These are phyloP conservation scores for Nothoprocta pentlandii DNA, from an alignment of 2,113 vertebrate species.

Conservation along the genomic window DNA sequence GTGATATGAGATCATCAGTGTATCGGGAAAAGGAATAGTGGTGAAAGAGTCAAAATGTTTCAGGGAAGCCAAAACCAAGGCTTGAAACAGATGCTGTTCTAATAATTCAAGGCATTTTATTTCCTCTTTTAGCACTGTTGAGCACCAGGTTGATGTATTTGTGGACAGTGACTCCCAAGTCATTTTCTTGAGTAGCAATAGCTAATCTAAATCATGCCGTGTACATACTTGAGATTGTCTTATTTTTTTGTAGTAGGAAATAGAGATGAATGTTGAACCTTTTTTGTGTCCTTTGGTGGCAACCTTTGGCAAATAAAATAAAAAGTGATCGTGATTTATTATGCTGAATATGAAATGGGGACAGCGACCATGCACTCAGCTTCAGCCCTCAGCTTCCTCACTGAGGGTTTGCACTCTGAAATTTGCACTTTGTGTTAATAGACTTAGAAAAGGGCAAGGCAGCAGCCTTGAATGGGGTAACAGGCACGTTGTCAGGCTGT, in stretches of 20 bases:
- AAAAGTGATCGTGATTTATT: not conserved
- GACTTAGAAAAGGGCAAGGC: not conserved
- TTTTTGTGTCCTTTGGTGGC: no score
- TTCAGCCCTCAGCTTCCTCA: not conserved
- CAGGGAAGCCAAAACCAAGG: not conserved
- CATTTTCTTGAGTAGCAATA: no score
- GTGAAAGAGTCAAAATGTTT: not conserved
- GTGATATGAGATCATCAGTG: not conserved
- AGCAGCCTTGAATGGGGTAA: not conserved
- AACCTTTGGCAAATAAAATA: not conserved
- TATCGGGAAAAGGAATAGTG: not conserved
- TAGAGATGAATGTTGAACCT: no score
- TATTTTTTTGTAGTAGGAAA: no score
- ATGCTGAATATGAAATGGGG: not conserved
- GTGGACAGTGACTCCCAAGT: no score
- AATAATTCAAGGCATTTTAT: not conserved
- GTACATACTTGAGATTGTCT: no score
- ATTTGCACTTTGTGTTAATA: not conserved
- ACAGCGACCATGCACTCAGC: not conserved
- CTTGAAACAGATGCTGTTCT: not conserved
- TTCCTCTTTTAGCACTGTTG: not conserved
- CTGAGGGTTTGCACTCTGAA: not conserved
- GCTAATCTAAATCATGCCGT: no score
- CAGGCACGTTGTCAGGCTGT: not conserved
- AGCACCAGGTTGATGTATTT: no score